Conservation (phyloP, 64 coral and sea anemone genomes). For the Porites lutea region DNA sequence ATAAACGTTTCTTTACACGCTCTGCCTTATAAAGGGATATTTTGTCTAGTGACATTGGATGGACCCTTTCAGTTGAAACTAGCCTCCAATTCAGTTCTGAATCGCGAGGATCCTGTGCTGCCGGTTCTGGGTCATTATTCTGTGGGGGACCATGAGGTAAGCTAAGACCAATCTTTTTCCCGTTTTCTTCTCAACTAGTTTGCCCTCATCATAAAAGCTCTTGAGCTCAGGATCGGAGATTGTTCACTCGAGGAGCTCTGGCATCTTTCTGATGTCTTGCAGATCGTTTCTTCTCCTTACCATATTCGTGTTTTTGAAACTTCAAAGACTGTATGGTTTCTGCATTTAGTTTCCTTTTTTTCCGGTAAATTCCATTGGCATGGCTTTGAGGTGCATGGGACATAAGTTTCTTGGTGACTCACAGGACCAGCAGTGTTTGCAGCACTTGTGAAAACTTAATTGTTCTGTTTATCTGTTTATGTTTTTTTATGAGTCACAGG, state of each 20-base stretch:
- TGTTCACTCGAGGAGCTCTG: conserved; percentile 35
- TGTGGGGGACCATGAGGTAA: conserved; percentile 59
- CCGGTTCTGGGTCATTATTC: conserved; percentile 9
- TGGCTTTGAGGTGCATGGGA: conserved; percentile 65
- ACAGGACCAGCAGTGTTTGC: not conserved
- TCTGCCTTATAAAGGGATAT: conserved; percentile 43
- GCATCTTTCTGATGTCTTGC: conserved; percentile 9
- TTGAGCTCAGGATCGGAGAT: not conserved
- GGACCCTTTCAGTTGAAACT: conserved; percentile 46
- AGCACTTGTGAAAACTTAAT: not conserved
- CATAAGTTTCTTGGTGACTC: conserved; percentile 10
- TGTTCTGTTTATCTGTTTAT: conserved; percentile 33
- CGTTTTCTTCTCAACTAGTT: conserved; percentile 43
- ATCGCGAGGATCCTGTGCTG: not conserved
- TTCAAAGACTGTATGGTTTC: conserved; percentile 4
- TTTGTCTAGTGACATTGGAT: conserved; percentile 62
- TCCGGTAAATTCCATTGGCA: conserved; percentile 63
- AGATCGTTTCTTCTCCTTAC: conserved; percentile 43
- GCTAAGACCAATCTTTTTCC: conserved; percentile 52
- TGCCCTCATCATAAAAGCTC: conserved; percentile 49
- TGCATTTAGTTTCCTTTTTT: conserved; percentile 40
- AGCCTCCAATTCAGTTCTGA: conserved; percentile 33
- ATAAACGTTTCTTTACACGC: conserved; percentile 45
- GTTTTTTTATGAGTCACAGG: conserved; percentile 48
- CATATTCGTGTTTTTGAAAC: conserved; percentile 73